Evolutionary conservation across 2,113 vertebrate genomes (phyloP).

Genomic region (Ascaphus truei): DNA sequence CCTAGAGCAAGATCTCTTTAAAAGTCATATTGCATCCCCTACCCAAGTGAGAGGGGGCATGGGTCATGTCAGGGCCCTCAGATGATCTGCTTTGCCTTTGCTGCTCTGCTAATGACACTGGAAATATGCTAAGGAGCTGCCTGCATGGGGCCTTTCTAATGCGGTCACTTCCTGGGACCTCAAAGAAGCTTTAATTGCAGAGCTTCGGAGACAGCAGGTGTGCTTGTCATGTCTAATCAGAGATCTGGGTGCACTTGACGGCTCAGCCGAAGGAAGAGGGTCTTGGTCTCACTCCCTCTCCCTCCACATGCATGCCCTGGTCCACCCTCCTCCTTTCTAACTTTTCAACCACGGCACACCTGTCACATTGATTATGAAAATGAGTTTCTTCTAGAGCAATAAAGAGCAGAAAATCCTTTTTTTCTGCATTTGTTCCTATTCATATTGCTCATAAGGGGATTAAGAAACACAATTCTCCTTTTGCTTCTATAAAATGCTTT

Average conservation of each 20-base stretch:
- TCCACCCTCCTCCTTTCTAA: constrained; percentile 32
- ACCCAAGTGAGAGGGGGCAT: constrained; percentile 49
- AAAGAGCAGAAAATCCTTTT: constrained; percentile 69
- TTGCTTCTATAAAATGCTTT: constrained; percentile 7
- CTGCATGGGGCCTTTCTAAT: constrained; percentile 43
- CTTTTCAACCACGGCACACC: constrained; percentile 73
- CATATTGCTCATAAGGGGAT: constrained; percentile 46
- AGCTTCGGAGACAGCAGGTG: constrained; percentile 69
- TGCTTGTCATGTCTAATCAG: constrained; percentile 79
- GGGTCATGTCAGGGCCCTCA: constrained; percentile 57
- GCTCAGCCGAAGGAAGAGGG: constrained; percentile 37
- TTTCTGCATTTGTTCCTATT: constrained; percentile 44
- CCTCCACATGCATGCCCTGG: constrained; percentile 37
- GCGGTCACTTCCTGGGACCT: constrained; percentile 58
- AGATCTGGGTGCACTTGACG: constrained; percentile 39
- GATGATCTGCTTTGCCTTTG: constrained; percentile 49
- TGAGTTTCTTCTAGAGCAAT: constrained; percentile 64
- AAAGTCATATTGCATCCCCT: constrained; percentile 57
- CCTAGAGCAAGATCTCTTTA: constrained; percentile 50
- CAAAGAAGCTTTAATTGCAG: constrained; percentile 62
- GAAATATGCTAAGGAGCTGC: constrained; percentile 57
- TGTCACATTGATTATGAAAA: constrained; percentile 89
- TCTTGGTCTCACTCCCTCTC: constrained; percentile 35
- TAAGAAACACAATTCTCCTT: constrained; percentile 38
- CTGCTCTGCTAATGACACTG: constrained; percentile 55